Base-by-base conservation (phyloP, 2,113 vertebrate genomes). In the Limnothrissa miodon region DNA sequence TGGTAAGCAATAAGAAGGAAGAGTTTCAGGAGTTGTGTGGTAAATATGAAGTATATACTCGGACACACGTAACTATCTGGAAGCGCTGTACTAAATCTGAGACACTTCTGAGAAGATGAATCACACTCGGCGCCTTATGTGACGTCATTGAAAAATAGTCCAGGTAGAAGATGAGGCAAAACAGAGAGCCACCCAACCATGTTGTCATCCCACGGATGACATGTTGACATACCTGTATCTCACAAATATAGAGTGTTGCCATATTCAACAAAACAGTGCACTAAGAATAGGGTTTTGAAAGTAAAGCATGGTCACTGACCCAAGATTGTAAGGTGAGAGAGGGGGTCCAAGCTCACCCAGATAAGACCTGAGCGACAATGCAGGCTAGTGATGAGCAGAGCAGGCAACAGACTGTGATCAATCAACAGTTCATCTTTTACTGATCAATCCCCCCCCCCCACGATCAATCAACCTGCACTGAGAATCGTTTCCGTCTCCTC, bases 231-330 rank as follows among this genome's bases (percentile, higher is more conserved):
- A 74, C 66, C 33, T 74, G 29, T 13, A 1, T 13, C 29, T 36
- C 66, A 74, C 29, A 74, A 74, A 74, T 74, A 74, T 74, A 74
- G 66, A 11, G 19, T 39, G 66, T 74, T 39, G 66, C 66, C 66
- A 74, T 74, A 74, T 33, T 17, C 66, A 33, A 74, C 66, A 39
- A 9, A 56, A 33, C 66, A 1, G 1, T 13, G 33, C 9, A 5
- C 66, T 74, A 11, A 74, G 66, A 74, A 74, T 74, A 74, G 66
- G 29, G 33, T 13, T 33, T 56, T 36, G 36, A 70, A 15, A 29
- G 42, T 42, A 36, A 70, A 36, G 62, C 29, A 33, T 10, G 29
- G 36, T 7, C 56, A 25, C n/a, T 29, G 11, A 1, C 29, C 62
- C 13, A 11, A 33, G 25, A 70, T 10, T 17, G 66, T 74, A 36